Evolutionary conservation across 2,797 vertebrate genomes (phyloP).

Genomic region (Pampus argenteus): DNA sequence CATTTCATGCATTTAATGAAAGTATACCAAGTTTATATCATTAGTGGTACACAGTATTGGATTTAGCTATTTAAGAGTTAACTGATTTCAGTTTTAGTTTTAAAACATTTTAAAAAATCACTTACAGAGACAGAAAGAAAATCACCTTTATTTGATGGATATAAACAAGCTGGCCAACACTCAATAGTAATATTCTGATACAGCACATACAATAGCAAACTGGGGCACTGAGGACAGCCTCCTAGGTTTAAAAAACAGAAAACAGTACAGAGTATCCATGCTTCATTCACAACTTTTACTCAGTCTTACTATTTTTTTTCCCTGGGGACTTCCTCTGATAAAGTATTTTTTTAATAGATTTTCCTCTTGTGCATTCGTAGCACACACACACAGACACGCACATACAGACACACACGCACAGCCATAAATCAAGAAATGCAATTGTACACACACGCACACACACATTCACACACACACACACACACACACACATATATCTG

Average conservation of each 20-base stretch:
- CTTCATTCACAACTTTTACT: slow-evolving; percentile 71
- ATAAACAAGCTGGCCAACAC: slow-evolving; percentile 98
- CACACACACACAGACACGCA: slow-evolving; percentile 15
- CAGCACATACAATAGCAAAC: slow-evolving; percentile 89
- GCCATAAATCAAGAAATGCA: slow-evolving; percentile 33
- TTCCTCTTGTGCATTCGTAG: slow-evolving; percentile 65
- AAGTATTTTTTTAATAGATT: slow-evolving; percentile 62
- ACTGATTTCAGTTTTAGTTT: slow-evolving; percentile 16
- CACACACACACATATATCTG: slow-evolving; percentile 30
- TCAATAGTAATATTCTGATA: slow-evolving; percentile 94
- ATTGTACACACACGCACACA: slow-evolving; percentile 13
- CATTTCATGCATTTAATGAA: neutral
- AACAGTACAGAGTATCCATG: slow-evolving; percentile 86
- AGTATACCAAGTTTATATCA: neutral
- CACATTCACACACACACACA: slow-evolving; percentile 8
- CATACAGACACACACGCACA: slow-evolving; percentile 4
- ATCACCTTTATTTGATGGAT: slow-evolving; percentile 99
- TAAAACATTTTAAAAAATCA: slow-evolving; percentile 27
- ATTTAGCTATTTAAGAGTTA: neutral
- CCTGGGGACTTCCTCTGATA: slow-evolving; percentile 65
- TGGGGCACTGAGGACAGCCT: slow-evolving; percentile 81
- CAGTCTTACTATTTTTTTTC: slow-evolving; percentile 56
- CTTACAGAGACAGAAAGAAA: slow-evolving; percentile 89
- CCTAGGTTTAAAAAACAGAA: slow-evolving; percentile 77
- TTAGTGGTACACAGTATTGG: neutral